Evolutionary conservation across 2,113 vertebrate species (phyloP), one percentile per base, ranked within the genome.

Genomic region (Pogonocichla stellata): DNA sequence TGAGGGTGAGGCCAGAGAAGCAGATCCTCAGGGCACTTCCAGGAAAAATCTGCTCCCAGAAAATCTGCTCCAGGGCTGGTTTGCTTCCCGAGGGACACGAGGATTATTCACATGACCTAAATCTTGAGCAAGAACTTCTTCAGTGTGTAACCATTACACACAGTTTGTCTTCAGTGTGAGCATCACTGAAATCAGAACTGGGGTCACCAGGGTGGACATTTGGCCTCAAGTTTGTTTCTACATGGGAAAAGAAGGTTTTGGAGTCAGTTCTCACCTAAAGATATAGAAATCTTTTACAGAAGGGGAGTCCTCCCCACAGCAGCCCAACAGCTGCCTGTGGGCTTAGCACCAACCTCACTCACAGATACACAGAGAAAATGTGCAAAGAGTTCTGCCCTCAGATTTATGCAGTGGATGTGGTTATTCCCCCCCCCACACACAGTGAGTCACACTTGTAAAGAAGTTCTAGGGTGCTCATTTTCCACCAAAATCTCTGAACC

Each of bases 71-170:
- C 34, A 7, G 9, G 25, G 22, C 61, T 43, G 7, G 13, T 36
- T n/a, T 22, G 26, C 33, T 50, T 56, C 77, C 38, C 0, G 0
- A 19, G 62, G 50, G 26, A 42, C 2, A 8, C 7, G 62, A 25
- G 19, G 34, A 8, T 31, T 16, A 19, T 60, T 33, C 18, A 0
- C 10, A 9, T 8, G 29, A 19, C 16, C 36, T 19, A 10, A n/a
- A 38, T 40, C 53, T 51, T n/a, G 29, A 24, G 36, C 36, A 54
- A 83, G 53, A 48, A 23, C 5, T 36, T n/a, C 57, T 70, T 54
- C 50, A 3, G 1, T 15, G 8, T 36, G 6, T 15, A 22, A 36
- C 54, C 19, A 28, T 54, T 16, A 9, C 2, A 7, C 17, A 1
- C 1, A 4, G 18, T 19, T 87, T 12, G 1, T 48, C 40, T 45